Evolutionary conservation across 2,113 vertebrate species (phyloP).

Genomic region (Tricholaema leucomelas): DNA sequence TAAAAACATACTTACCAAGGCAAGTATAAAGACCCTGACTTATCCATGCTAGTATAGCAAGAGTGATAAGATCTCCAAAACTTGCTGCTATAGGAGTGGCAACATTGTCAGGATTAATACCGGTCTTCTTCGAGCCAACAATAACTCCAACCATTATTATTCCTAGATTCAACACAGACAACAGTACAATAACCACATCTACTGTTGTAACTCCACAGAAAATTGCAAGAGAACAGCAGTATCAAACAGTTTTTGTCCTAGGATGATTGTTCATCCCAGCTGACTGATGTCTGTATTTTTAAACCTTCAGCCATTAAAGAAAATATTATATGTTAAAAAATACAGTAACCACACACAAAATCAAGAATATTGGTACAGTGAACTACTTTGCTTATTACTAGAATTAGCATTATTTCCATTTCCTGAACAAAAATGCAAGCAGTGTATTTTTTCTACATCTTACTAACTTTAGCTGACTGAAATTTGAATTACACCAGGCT

Average conservation of each 20-base stretch:
- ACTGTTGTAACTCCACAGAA: neutral
- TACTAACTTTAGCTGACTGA: neutral
- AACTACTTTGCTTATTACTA: neutral
- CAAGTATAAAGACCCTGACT: constrained; percentile 94
- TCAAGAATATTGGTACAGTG: neutral
- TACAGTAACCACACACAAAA: neutral
- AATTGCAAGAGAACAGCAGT: neutral
- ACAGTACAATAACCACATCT: neutral
- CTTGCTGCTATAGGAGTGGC: constrained; percentile 97
- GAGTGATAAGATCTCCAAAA: constrained; percentile 95
- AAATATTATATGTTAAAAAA: neutral
- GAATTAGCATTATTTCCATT: neutral
- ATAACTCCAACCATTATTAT: constrained; percentile 98
- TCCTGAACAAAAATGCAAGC: neutral
- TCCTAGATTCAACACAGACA: constrained; percentile 72
- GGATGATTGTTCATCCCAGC: neutral
- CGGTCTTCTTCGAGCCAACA: constrained; percentile 96
- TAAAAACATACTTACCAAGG: constrained; percentile 82
- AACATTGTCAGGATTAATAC: constrained; percentile 97
- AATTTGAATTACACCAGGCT: neutral
- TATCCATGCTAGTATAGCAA: constrained; percentile 96
- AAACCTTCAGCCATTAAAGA: neutral
- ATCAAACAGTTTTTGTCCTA: neutral
- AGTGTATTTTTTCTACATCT: neutral
- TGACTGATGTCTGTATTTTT: neutral